Conservation (phyloP, 2,888 invertebrate genomes). For the Oxytorus armatus region DNA sequence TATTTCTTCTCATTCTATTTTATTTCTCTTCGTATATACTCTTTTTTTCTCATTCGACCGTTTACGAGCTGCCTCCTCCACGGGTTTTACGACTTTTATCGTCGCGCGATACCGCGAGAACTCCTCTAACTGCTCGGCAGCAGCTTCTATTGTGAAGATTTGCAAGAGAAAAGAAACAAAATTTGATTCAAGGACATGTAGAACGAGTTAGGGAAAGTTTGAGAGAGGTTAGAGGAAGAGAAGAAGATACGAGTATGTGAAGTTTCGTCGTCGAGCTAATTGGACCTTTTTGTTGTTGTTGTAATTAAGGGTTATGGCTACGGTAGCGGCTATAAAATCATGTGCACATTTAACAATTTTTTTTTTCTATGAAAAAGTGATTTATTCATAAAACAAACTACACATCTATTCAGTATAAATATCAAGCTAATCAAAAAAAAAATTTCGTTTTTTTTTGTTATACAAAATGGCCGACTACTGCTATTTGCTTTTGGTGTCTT, state of each 20-base stretch:
- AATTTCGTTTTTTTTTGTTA: no score
- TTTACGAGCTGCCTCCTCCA: constrained; percentile 79
- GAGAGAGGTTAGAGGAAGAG: constrained; percentile 38
- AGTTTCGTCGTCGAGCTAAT: constrained; percentile 36
- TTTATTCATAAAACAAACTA: no score
- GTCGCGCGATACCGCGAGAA: constrained; percentile 65
- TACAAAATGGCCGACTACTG: no score
- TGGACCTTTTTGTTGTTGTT: constrained; percentile 19
- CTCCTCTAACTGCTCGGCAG: constrained; percentile 53
- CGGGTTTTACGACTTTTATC: constrained; percentile 82
- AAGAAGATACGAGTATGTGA: constrained; percentile 8
- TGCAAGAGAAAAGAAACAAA: constrained; percentile 48
- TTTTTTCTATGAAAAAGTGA: no score
- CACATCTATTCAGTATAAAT: no score
- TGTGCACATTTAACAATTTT: no score
- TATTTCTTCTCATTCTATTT: constrained; percentile 67
- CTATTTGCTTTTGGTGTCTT: no score
- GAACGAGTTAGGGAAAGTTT: constrained; percentile 35
- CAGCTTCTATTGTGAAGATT: constrained; percentile 59
- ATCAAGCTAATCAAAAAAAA: no score
- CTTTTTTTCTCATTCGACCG: constrained; percentile 75
- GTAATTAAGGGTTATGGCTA: no score
- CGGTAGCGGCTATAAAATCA: no score
- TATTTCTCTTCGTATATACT: constrained; percentile 74
- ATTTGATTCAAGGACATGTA: constrained; percentile 48